Conservation (phyloP, 2,113 vertebrate species). For the Hippocampus guttulatus region DNA sequence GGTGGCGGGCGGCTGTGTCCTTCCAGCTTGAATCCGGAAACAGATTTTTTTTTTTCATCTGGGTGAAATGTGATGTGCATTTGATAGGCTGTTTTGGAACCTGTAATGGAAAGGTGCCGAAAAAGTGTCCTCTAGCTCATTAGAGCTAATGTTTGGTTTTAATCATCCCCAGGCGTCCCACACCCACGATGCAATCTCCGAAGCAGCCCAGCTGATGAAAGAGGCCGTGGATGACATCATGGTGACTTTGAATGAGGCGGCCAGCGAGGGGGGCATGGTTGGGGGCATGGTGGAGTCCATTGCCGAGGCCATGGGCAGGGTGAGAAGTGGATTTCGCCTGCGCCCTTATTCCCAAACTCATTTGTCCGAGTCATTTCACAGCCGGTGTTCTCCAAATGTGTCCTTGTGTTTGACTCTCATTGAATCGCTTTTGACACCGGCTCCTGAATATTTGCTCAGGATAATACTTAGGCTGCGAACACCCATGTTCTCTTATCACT, state of each 20-base stretch:
- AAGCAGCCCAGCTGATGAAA: constrained; percentile 94
- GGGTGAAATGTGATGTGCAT: too few species aligned
- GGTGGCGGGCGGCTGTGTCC: too few species aligned
- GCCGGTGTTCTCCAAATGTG: constrained; percentile 12
- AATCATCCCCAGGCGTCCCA: constrained; percentile 81
- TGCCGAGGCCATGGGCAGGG: constrained; percentile 91
- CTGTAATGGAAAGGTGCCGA: too few species aligned
- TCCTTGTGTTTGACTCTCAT: constrained; percentile 48
- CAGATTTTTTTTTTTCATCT: too few species aligned
- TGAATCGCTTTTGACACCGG: too few species aligned
- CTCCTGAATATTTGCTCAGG: too few species aligned
- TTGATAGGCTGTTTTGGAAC: too few species aligned
- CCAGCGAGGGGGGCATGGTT: constrained; percentile 94
- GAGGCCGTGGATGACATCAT: constrained; percentile 98
- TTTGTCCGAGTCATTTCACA: constrained; percentile 13
- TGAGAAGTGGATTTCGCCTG: constrained; percentile 59
- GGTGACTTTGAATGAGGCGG: constrained; percentile 95
- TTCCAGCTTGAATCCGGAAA: too few species aligned
- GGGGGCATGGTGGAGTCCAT: constrained; percentile 97
- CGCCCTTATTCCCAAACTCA: constrained; percentile 16
- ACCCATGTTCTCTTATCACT: too few species aligned
- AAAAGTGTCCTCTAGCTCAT: too few species aligned
- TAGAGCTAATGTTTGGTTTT: constrained; percentile 8
- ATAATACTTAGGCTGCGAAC: too few species aligned
- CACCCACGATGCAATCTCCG: constrained; percentile 91